These are phyloP conservation scores for Siphlonurus alternatus DNA, from an alignment of 2,888 invertebrate genomes.

Conservation along the genomic window DNA sequence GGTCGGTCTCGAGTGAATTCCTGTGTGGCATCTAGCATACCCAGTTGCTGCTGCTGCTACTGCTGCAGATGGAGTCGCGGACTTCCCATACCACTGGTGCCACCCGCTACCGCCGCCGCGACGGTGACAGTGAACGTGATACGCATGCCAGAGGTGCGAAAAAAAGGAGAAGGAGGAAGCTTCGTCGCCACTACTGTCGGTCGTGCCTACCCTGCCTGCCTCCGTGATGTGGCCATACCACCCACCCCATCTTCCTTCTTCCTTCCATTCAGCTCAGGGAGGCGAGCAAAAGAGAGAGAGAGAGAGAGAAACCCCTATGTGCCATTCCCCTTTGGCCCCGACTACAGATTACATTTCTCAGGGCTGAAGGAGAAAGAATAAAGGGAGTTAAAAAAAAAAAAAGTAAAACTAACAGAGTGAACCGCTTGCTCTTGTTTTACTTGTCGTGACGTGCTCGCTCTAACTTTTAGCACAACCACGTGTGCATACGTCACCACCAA, in stretches of 20 bases:
- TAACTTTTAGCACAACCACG: not conserved
- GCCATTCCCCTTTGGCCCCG: not conserved
- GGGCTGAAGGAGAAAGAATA: not conserved
- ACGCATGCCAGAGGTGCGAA: not conserved
- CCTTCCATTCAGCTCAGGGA: not conserved
- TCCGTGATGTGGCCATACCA: not conserved
- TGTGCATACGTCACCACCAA: not conserved
- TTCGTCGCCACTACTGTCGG: not conserved
- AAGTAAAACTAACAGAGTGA: not conserved
- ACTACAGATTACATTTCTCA: not conserved
- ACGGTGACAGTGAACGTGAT: not conserved
- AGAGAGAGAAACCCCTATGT: not conserved
- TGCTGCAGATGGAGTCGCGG: not conserved
- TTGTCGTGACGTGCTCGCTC: not conserved
- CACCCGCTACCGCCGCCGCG: no score
- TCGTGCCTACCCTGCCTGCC: not conserved
- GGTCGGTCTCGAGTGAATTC: no score
- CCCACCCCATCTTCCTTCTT: not conserved
- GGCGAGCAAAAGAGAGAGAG: not conserved
- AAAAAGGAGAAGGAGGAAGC: not conserved
- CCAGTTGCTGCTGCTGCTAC: no score
- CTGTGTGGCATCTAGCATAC: no score
- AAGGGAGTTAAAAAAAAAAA: not conserved
- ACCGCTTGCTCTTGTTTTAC: not conserved
- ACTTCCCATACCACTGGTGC: no score